A percentile compares a stretch with the other conserved stretches of the same genome.
Conservation (phyloP, 2,113 vertebrate genomes). For the Gallinago media region DNA sequence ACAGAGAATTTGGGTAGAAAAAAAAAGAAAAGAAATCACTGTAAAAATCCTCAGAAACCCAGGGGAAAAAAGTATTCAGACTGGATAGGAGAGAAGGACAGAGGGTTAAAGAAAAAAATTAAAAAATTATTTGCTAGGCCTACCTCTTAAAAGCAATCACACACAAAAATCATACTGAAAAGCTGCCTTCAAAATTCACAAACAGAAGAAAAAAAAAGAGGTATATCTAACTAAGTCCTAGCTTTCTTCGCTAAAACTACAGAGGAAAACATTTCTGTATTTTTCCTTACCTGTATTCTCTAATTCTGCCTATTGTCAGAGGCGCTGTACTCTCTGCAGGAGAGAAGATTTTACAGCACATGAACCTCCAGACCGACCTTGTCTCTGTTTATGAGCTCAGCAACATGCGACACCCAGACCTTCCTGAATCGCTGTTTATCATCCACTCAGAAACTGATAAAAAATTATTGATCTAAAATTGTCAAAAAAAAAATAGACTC, state of each 20-base stretch:
- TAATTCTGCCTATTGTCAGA: background rate
- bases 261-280: background rate
- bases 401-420: background rate
- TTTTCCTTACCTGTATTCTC: background rate
- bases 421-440: background rate
- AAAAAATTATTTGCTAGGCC: background rate
- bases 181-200: background rate
- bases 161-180: background rate
- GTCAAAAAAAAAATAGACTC: background rate
- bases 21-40: rapidly evolving
- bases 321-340: background rate
- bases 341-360: background rate
- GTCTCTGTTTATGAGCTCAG: background rate
- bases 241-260: background rate
- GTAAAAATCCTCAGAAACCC: background rate
- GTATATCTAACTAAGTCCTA: background rate
- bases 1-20: background rate
- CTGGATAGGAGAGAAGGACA: background rate
- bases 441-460: background rate
- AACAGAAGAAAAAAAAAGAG: too few relatives aligned
- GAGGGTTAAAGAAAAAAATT: background rate
- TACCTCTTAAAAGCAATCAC: background rate
- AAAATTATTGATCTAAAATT: background rate
- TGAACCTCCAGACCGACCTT: background rate
- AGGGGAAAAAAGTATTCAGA: background rate